Evolutionary conservation across 2,797 vertebrate species (phyloP).

Genomic region (Hemitrygon akajei): DNA sequence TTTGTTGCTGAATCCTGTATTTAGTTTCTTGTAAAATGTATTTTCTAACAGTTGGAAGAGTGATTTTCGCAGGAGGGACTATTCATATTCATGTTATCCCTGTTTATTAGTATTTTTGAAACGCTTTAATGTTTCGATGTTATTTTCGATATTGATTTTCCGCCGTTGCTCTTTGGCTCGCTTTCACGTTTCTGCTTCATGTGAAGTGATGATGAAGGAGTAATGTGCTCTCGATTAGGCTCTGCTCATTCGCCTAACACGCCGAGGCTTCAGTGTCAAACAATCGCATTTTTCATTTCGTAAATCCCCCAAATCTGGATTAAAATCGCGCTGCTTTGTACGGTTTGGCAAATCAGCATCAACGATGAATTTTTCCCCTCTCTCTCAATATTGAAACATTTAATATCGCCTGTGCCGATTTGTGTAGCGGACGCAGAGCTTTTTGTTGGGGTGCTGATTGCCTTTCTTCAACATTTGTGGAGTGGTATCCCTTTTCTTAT

Average conservation of each 20-base stretch:
- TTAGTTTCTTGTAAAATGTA: neutral
- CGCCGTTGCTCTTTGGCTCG: neutral
- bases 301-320: slow-evolving; percentile 14
- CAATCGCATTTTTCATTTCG: neutral
- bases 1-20: neutral
- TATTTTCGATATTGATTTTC: neutral
- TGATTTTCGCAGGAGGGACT: neutral
- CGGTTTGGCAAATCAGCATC: slow-evolving; percentile 1
- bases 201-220: neutral
- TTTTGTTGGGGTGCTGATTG: neutral
- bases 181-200: neutral
- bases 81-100: neutral
- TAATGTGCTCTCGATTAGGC: neutral
- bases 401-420: neutral
- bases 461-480: neutral
- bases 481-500: neutral
- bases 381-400: neutral
- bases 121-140: neutral
- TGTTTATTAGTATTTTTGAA: neutral
- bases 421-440: neutral
- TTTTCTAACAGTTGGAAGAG: neutral
- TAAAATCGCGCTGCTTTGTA: neutral
- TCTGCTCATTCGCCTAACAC: neutral
- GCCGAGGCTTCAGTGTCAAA: neutral
- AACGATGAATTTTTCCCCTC: neutral